Evolutionary conservation across 2,113 vertebrate species (phyloP), one percentile per base, ranked within the genome.

Genomic region (Bolborhynchus lineola): DNA sequence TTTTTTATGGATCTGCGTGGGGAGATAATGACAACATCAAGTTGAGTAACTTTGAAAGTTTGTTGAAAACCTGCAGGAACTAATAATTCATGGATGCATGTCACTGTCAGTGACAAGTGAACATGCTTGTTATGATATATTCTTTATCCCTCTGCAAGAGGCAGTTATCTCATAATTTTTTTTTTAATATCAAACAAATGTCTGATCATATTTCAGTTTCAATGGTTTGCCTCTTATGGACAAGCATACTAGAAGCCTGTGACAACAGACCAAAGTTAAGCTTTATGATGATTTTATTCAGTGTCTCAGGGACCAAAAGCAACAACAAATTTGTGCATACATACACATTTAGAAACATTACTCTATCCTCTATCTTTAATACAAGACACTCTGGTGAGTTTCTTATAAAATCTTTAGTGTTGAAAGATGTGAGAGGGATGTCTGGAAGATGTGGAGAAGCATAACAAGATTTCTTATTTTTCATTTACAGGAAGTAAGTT

Each of bases 331-430:
- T 49, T 90, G 6, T 78, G 29, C 6, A 3, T 9, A 25, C 7
- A 0, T 75, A 10, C 57, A 39, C 1, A 1, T 72, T 70, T 41
- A 67, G 74, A 93, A 87, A 68, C 1, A 20, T 35, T 67, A 52
- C 28, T 59, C 7, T 65, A 19, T 24, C 23, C 10, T 88, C 16
- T 19, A 9, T 55, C 28, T 50, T 69, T 79, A 64, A 50, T 25
- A 57, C 2, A 60, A 47, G 31, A 60, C 60, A 71, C 3, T 1
- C 0, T 35, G 67, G 2, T 37, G 20, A 52, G 6, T 50, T 23
- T 26, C 13, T 78, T 84, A 9, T 5, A 70, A 65, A 70, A 44
- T 21, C 46, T 18, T 57, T 2, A 78, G 16, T 42, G 2, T 4
- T 78, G 24, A 59, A 78, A 70, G n/a, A 53, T 4, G 3, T 63